Percentiles rank a stretch among this genome's conserved stretches.
phyloP scores from a whole-genome alignment of 2,113 vertebrate species.

The Paracanthobrama guichenoti region DNA sequence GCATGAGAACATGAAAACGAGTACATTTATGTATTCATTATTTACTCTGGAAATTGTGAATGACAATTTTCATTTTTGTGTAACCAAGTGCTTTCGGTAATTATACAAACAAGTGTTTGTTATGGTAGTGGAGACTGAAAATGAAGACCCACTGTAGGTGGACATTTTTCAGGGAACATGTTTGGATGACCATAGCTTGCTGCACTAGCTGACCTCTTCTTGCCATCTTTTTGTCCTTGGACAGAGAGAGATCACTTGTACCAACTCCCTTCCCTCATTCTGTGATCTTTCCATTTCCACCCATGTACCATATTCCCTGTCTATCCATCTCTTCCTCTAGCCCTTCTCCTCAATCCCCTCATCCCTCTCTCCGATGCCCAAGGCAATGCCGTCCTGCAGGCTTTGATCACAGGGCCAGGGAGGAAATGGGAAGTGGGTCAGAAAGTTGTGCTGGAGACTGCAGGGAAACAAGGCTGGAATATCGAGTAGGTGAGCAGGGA shows the following conservation, averaged over 20 bases:
- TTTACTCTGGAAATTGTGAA: no score
- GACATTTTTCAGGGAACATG: constrained; percentile 12
- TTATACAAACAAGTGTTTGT: background rate
- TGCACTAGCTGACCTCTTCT: constrained; percentile 35
- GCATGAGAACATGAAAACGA: background rate
- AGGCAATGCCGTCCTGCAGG: constrained; percentile 80
- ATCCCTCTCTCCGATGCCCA: constrained; percentile 73
- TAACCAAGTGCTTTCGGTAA: background rate
- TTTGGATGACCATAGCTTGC: constrained; percentile 17
- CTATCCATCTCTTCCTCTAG: constrained; percentile 74
- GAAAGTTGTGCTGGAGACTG: constrained; percentile 83
- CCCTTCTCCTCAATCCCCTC: constrained; percentile 71
- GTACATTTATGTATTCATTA: no score
- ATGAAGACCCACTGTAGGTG: background rate
- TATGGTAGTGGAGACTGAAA: background rate
- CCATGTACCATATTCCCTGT: constrained; percentile 67
- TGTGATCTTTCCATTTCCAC: constrained; percentile 53
- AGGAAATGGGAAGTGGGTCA: constrained; percentile 82
- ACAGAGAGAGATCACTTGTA: constrained; percentile 75
- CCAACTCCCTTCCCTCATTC: constrained; percentile 61
- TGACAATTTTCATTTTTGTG: background rate
- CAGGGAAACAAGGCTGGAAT: constrained; percentile 84
- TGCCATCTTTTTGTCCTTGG: constrained; percentile 72
- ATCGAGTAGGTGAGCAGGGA: constrained; percentile 78
- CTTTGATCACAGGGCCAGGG: constrained; percentile 81